Base-by-base conservation (phyloP, 2,113 vertebrate species). In the Mus spicilegus region DNA sequence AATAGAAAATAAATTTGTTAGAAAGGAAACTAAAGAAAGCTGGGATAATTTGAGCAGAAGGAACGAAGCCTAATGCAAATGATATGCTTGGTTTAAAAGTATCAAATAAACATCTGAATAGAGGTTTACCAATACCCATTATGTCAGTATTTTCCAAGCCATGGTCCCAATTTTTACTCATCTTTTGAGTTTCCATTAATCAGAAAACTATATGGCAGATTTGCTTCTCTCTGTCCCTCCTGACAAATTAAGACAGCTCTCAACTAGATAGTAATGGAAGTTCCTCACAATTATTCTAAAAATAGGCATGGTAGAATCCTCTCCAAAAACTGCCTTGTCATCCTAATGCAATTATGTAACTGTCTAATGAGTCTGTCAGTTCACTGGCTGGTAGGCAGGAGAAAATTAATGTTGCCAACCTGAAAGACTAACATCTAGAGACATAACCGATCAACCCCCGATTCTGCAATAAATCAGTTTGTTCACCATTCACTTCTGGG, bases 211-310 rank as follows among this genome's bases (percentile, higher is more conserved):
- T 36, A n/a, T 72, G 70, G n/a, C 36, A 72, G n/a, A 56, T 56
- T 97, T 70, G 42, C 33, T 91, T 92, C 24, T 76, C 49, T 95
- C 76, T 86, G 91, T 93, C 82, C 84, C 56, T 77, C 84, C 82
- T 97, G 91, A 97, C 56, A 97, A 97, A 93, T 90, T 89, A 97
- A 97, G 96, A 95, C 82, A 91, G 16, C 56, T 95, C 16, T 82
- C 87, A 78, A 67, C 5, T 7, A 81, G 63, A 76, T 3, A 65
- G 28, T 49, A 67, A 22, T 58, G 58, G 73, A 80, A 94, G 82
- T 46, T 94, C 42, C 91, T 80, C 36, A 90, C 96, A 94, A 94
- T 94, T 11, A 7, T 91, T 94, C 95, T 96, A 95, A 95, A 97
- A 95, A 80, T 80, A 0, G 5, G 61, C 2, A 14, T 63, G 36